phyloP scores from a whole-genome alignment of 2,888 invertebrate genomes.

The Aromia moschata region DNA sequence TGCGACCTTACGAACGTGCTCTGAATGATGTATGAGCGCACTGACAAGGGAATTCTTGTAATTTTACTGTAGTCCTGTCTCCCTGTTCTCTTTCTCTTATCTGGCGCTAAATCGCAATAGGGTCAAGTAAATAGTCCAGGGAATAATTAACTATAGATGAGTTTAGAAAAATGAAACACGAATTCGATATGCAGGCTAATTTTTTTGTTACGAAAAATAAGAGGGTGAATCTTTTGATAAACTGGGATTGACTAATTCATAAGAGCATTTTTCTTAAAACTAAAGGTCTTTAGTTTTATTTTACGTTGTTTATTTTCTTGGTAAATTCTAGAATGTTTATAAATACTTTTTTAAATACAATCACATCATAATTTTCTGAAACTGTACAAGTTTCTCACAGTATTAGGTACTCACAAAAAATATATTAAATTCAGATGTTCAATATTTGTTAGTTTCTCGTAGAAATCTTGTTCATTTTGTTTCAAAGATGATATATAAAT shows the following conservation, averaged over 20 bases:
- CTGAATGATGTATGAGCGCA: constrained; percentile 33
- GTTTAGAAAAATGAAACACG: background rate
- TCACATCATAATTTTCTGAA: too few relatives aligned
- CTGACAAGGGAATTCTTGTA: constrained; percentile 29
- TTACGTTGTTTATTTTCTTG: too few relatives aligned
- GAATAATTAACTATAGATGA: constrained; percentile 6
- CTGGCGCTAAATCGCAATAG: constrained; percentile 24
- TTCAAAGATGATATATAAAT: too few relatives aligned
- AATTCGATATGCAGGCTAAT: constrained; percentile 3
- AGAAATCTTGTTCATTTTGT: too few relatives aligned
- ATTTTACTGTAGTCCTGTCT: too few relatives aligned
- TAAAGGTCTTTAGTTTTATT: too few relatives aligned
- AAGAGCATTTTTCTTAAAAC: background rate
- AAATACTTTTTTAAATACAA: too few relatives aligned
- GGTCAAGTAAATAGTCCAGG: constrained; percentile 21
- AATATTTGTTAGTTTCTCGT: too few relatives aligned
- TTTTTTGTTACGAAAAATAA: background rate
- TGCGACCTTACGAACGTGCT: constrained; percentile 19
- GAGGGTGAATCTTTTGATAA: background rate
- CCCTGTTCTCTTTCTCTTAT: constrained; percentile 19
- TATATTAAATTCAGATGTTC: too few relatives aligned
- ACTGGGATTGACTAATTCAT: background rate
- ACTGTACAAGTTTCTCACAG: too few relatives aligned
- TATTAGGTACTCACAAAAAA: too few relatives aligned
- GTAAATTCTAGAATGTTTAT: too few relatives aligned